A percentile compares a stretch with the other conserved stretches of the same genome.
phyloP scores from a whole-genome alignment of 2,113 vertebrate species.

The Xenotilapia caudafasciata region DNA sequence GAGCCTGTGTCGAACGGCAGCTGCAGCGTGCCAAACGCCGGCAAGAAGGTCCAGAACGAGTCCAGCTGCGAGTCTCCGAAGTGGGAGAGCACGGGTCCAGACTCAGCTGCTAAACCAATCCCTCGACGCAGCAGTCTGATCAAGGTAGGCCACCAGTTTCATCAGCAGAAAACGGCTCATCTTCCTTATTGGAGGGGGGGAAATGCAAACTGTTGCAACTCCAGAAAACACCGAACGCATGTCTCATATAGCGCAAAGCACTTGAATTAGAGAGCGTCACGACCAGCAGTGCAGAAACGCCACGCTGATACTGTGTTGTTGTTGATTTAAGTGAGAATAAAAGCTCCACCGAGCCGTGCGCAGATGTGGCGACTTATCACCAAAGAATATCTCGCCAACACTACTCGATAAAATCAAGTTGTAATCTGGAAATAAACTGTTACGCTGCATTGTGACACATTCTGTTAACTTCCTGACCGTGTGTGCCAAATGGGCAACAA shows the following conservation, averaged over 20 bases:
- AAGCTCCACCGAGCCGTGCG: background rate
- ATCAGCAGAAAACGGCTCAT: background rate
- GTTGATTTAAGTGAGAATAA: background rate
- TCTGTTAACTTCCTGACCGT: background rate
- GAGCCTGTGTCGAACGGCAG: slow-evolving; percentile 82
- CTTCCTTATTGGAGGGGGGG: background rate
- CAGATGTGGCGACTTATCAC: background rate
- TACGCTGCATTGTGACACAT: background rate
- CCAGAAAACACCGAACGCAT: background rate
- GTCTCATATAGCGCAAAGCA: background rate
- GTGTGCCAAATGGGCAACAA: background rate
- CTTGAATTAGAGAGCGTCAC: background rate
- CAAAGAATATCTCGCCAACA: background rate
- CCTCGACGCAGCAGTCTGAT: slow-evolving; percentile 92
- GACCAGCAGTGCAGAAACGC: background rate
- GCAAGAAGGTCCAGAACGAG: slow-evolving; percentile 26
- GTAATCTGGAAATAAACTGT: background rate
- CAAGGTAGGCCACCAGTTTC: slow-evolving; percentile 75
- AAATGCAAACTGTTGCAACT: background rate
- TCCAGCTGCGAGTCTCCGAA: slow-evolving; percentile 62
- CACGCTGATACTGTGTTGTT: background rate
- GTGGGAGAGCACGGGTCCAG: slow-evolving; percentile 67
- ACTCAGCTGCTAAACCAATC: slow-evolving; percentile 55
- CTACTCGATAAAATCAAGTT: background rate
- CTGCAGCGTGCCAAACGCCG: slow-evolving; percentile 69